Conservation (phyloP, 2,888 invertebrate genomes). For the Drosophila subquinaria region DNA sequence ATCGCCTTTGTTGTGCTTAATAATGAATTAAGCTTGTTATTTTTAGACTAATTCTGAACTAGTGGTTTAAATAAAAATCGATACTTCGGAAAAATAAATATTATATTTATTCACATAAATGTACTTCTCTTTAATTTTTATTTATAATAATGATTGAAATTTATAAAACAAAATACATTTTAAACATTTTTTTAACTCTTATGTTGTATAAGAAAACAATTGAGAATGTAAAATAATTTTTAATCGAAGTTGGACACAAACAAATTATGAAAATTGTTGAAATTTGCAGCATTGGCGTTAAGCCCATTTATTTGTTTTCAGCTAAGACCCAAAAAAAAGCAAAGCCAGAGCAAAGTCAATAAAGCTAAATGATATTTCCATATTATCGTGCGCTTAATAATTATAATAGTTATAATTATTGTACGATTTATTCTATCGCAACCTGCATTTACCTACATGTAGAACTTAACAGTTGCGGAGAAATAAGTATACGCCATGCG, state of each 20-base stretch:
- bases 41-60: background rate
- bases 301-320: background rate
- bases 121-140: too few species aligned
- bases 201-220: background rate
- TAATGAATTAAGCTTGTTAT: background rate
- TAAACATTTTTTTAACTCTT: too few species aligned
- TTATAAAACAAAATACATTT: too few species aligned
- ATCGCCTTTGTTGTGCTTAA: slow-evolving; percentile 1
- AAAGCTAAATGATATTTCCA: background rate
- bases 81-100: background rate
- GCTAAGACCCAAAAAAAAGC: background rate
- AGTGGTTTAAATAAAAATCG: background rate
- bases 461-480: background rate
- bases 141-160: too few species aligned
- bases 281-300: background rate
- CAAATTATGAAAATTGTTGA: background rate
- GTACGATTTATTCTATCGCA: background rate
- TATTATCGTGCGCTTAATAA: background rate
- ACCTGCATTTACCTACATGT: background rate
- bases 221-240: background rate
- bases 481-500: slow-evolving; percentile 38
- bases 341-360: slow-evolving; percentile 20
- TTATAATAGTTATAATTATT: background rate
- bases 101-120: too few species aligned
- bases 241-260: too few species aligned